Evolutionary conservation across 2,888 invertebrate genomes (phyloP).

Genomic region (Digitonthophagus gazella): DNA sequence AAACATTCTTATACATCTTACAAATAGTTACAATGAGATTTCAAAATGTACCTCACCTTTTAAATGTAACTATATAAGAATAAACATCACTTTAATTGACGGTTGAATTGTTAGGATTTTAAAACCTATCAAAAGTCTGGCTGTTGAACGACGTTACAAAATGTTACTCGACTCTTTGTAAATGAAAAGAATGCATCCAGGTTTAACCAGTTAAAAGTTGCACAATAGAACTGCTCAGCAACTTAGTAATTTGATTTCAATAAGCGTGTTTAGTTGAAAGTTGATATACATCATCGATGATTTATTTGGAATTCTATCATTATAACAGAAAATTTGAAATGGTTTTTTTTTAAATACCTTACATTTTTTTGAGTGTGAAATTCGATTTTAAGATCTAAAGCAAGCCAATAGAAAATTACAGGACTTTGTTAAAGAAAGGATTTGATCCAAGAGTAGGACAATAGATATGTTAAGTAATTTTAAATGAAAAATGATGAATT

Average conservation of each 20-base stretch:
- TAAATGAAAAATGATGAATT: too few relatives aligned
- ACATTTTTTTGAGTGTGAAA: too few relatives aligned
- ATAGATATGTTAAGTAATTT: too few relatives aligned
- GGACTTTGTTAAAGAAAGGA: too few relatives aligned
- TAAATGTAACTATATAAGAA: background rate
- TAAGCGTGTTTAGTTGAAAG: background rate
- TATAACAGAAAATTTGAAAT: background rate
- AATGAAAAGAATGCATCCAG: background rate
- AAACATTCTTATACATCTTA: too few relatives aligned
- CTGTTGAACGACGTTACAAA: background rate
- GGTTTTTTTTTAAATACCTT: too few relatives aligned
- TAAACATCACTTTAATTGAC: background rate
- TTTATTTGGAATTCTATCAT: background rate
- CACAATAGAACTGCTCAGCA: background rate
- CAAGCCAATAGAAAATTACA: too few relatives aligned
- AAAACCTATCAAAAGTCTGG: background rate
- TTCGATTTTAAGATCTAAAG: too few relatives aligned
- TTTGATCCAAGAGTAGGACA: too few relatives aligned
- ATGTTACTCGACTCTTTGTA: background rate
- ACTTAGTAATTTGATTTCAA: background rate
- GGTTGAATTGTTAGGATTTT: background rate
- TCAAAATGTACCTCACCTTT: background rate
- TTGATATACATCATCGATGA: background rate
- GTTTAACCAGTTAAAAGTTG: background rate
- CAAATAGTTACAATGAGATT: too few relatives aligned